Evolutionary conservation across 2,888 invertebrate species (phyloP).

Genomic region (Apoda limacodes): DNA sequence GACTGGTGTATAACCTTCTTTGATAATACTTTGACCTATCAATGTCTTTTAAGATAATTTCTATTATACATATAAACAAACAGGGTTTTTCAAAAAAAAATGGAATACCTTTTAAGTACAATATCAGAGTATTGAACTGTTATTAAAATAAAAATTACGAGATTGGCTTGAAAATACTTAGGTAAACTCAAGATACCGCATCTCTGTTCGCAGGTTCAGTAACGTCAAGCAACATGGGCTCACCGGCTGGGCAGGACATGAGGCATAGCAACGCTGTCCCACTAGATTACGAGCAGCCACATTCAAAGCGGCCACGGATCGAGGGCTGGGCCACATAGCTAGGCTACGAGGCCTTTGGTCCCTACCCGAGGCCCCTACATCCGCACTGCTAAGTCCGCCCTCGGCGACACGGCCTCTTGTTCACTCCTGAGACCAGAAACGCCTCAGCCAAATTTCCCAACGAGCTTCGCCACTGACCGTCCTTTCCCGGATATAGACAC

Average conservation of each 20-base stretch:
- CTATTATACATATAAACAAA: background rate
- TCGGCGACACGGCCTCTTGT: conserved; percentile 23
- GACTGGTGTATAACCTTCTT: no score
- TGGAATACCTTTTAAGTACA: no score
- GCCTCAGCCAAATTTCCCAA: conserved; percentile 27
- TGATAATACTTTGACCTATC: no score
- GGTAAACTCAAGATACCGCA: no score
- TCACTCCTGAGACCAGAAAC: conserved; percentile 7
- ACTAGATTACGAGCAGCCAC: conserved; percentile 69
- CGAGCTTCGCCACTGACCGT: conserved; percentile 40
- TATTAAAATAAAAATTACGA: no score
- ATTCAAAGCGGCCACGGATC: conserved; percentile 87
- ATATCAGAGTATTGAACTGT: no score
- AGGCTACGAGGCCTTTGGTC: conserved; percentile 62
- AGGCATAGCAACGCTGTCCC: conserved; percentile 49
- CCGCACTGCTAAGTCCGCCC: conserved; percentile 55
- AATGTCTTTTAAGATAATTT: no score
- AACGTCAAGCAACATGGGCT: conserved; percentile 86
- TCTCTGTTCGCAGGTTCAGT: conserved; percentile 74
- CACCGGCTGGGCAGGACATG: conserved; percentile 73
- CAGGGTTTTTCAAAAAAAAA: background rate
- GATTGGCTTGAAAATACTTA: no score
- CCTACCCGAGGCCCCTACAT: conserved; percentile 61
- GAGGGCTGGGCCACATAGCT: conserved; percentile 94
- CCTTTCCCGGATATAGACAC: conserved; percentile 22